These are phyloP conservation scores for Coreius guichenoti DNA, from an alignment of 2,797 vertebrate genomes.

Conservation along the genomic window DNA sequence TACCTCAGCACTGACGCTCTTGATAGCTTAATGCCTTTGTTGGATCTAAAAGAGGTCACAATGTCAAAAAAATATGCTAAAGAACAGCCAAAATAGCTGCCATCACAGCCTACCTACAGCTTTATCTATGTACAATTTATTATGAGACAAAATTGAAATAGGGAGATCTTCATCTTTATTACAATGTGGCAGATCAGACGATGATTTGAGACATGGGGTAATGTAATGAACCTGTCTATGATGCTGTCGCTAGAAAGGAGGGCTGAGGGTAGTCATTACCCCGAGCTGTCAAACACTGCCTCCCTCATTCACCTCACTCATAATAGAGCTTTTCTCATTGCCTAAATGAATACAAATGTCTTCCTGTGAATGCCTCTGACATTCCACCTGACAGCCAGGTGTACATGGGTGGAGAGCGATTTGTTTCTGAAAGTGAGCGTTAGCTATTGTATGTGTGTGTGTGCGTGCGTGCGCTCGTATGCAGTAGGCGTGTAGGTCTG, in stretches of 20 bases:
- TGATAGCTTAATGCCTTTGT: neutral
- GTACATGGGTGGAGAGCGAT: constrained; percentile 24
- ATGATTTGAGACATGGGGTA: constrained; percentile 40
- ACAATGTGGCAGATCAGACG: constrained; percentile 43
- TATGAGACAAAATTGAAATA: constrained; percentile 35
- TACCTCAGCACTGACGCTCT: neutral
- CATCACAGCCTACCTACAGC: constrained; percentile 27
- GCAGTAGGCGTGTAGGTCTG: neutral
- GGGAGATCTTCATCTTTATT: constrained; percentile 55
- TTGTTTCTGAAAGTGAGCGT: constrained; percentile 23
- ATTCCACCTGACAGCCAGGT: constrained; percentile 49
- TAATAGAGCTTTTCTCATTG: constrained; percentile 55
- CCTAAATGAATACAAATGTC: constrained; percentile 59
- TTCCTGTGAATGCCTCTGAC: constrained; percentile 43
- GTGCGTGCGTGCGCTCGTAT: neutral
- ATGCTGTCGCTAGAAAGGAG: constrained; percentile 25
- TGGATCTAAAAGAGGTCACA: neutral
- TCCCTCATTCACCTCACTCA: constrained; percentile 46
- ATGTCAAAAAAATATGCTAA: constrained; percentile 1
- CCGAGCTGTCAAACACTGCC: constrained; percentile 47
- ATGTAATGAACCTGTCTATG: constrained; percentile 51
- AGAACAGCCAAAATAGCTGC: constrained; percentile 20
- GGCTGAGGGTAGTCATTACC: constrained; percentile 50
- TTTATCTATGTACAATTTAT: constrained; percentile 48
- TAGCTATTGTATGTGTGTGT: constrained; percentile 12